phyloP scores from a whole-genome alignment of 2,888 invertebrate species.

The Perithous albicinctus region DNA sequence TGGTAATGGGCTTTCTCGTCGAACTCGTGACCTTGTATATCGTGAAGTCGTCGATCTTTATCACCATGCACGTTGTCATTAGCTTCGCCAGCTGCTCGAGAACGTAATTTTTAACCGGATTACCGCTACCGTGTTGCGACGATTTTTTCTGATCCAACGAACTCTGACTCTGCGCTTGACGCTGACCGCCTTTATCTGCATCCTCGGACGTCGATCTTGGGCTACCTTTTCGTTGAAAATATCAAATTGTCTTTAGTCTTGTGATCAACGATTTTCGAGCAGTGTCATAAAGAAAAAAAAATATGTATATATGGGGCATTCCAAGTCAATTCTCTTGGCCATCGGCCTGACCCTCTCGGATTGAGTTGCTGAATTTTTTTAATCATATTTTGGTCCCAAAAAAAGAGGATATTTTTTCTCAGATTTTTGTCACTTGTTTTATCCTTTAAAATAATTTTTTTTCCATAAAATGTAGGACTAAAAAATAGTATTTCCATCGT shows the following conservation, averaged over 20 bases:
- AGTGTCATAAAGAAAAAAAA: neutral
- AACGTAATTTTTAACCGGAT: slow-evolving; percentile 89
- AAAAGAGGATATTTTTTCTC: too few species aligned
- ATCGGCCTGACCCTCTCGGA: too few species aligned
- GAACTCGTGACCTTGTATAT: slow-evolving; percentile 93
- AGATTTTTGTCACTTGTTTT: too few species aligned
- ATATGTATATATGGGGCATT: too few species aligned
- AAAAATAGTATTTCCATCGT: too few species aligned
- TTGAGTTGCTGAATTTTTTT: too few species aligned
- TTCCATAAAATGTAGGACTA: too few species aligned
- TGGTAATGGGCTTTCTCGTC: slow-evolving; percentile 90
- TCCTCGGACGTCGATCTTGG: slow-evolving; percentile 75
- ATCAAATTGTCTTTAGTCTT: slow-evolving; percentile 1
- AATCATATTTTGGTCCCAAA: too few species aligned
- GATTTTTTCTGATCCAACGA: slow-evolving; percentile 77
- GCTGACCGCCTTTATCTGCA: slow-evolving; percentile 74
- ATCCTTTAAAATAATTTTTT: too few species aligned
- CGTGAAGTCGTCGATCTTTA: slow-evolving; percentile 96
- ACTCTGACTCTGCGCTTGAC: slow-evolving; percentile 73
- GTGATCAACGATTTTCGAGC: neutral
- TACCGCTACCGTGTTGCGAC: slow-evolving; percentile 79
- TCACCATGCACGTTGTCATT: slow-evolving; percentile 96
- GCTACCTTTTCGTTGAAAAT: slow-evolving; percentile 55
- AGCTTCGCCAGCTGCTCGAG: slow-evolving; percentile 92
- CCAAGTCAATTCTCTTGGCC: too few species aligned